Base-by-base conservation (phyloP, 2,113 vertebrate species). In the Nematolebias whitei region DNA sequence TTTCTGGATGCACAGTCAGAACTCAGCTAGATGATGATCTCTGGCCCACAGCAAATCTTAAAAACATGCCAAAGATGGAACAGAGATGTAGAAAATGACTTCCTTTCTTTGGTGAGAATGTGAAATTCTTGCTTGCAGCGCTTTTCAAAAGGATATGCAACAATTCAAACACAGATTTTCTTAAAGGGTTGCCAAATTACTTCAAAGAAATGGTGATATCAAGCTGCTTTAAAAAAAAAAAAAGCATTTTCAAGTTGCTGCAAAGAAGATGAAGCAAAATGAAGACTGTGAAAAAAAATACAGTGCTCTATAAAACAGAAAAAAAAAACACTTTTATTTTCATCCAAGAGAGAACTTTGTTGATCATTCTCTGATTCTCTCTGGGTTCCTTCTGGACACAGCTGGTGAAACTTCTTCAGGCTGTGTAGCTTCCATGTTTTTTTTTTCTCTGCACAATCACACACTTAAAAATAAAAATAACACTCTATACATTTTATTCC, bases 1-100 rank as follows among this genome's bases (percentile, higher is more conserved):
- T 67, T 59, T 62, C 32, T 54, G 63, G 66, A 68, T 76, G 56
- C 48, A 68, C 67, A 68, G 56, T 71, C 56, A 57, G 45, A 85
- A 66, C 74, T 56, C 51, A 14, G 66, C 12, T 0, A 60, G 44
- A 62, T 35, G 47, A 68, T 52, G 48, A 23, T 69, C 60, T 60
- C 24, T 51, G 51, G 47, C 58, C 64, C 39, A 58, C 13, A 48
- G 24, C 20, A 64, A 26, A 56, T 57, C 50, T 39, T 52, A 29
- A 32, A 29, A 73, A 75, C 58, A 59, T 10, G 66, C 19, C 20
- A 2, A 64, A 54, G 55, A 12, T 20, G 26, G 9, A 63, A 63
- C 3, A 32, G 35, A 62, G 56, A 63, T 49, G 47, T 68, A 59
- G 65, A 52, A 53, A 79, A 66, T 26, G 32, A 59, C 69, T 62